Percentiles rank a stretch among this genome's conserved stretches.
These are phyloP conservation scores for Timema cristinae DNA, from an alignment of 2,888 invertebrate genomes.

Conservation along the genomic window DNA sequence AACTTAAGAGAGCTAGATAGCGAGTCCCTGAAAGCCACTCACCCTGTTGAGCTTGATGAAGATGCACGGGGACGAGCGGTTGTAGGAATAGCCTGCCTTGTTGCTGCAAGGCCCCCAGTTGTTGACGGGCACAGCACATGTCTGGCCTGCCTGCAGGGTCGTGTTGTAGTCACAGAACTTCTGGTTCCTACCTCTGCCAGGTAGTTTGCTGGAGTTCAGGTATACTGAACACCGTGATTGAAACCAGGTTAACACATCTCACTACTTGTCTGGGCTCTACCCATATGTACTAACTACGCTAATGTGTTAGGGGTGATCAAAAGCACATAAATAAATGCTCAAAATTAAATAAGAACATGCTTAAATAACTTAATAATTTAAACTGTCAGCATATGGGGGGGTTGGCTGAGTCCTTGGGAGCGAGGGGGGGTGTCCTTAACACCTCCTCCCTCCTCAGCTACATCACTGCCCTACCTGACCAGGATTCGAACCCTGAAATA, in stretches of 20 bases:
- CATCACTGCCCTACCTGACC: no score
- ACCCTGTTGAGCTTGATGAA: constrained; percentile 82
- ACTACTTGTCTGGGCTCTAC: not conserved
- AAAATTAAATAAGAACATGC: no score
- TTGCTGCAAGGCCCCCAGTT: constrained; percentile 53
- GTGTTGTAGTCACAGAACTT: constrained; percentile 54
- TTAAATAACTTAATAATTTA: no score
- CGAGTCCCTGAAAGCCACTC: constrained; percentile 33
- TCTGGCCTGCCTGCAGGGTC: constrained; percentile 46
- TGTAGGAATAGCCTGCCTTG: constrained; percentile 61
- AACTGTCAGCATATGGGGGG: no score
- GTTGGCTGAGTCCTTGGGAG: no score
- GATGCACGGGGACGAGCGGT: constrained; percentile 72
- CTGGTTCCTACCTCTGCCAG: constrained; percentile 47
- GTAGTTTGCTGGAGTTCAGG: not conserved
- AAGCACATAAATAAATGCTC: no score
- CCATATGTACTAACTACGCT: no score
- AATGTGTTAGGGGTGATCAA: no score
- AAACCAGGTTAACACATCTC: not conserved
- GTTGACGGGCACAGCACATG: constrained; percentile 51
- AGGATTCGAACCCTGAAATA: no score
- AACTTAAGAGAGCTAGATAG: no score
- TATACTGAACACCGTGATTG: not conserved
- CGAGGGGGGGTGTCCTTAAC: no score
- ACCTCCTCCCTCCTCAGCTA: no score